Base-by-base conservation (phyloP, 2,797 vertebrate genomes). In the Danio kyathit region DNA sequence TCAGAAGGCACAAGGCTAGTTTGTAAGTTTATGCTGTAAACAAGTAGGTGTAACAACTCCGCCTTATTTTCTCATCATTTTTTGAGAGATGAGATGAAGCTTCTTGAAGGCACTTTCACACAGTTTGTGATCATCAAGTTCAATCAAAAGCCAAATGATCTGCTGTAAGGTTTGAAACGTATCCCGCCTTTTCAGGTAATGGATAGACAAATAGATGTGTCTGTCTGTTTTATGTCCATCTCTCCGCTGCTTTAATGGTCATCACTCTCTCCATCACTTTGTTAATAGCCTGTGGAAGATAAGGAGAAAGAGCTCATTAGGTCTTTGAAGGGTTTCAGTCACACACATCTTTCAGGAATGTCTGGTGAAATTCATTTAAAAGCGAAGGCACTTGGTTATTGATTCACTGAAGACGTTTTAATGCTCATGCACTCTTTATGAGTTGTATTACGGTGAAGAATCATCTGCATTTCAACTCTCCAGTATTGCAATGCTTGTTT, bases 251-350 rank as follows among this genome's bases (percentile, higher is more conserved):
- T 63, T 61, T 80, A 80, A 73, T 73, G 49, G 59, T 51, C 49
- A 73, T 73, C 48, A 63, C 40, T 74, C 59, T 57, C 60, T 64
- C 69, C 57, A 72, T 79, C 67, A 72, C 46, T 72, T 61, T 80
- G 60, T 74, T 74, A 80, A 80, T 80, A 80, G 78, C 70, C 60
- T 57, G 59, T 64, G 61, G 60, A 74, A 74, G 70, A 80, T 74
- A 65, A 73, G 59, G 40, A 72, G 16, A 57, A 69, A 57, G 78
- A 80, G 78, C 78, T 65, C 70, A 80, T 74, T 74, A 74, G 51
- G 60, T 46, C 60, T 65, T 64, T 80, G 60, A 80, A 60, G 60
- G 43, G 60, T 54, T 80, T 80, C 78, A 73, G 60, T 80, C 70
- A 73, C 13, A 16, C 60, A 74, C 60, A 14, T 80, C 78, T 63